phyloP scores from a whole-genome alignment of 2,888 invertebrate genomes.

The Synanthedon formicaeformis region DNA sequence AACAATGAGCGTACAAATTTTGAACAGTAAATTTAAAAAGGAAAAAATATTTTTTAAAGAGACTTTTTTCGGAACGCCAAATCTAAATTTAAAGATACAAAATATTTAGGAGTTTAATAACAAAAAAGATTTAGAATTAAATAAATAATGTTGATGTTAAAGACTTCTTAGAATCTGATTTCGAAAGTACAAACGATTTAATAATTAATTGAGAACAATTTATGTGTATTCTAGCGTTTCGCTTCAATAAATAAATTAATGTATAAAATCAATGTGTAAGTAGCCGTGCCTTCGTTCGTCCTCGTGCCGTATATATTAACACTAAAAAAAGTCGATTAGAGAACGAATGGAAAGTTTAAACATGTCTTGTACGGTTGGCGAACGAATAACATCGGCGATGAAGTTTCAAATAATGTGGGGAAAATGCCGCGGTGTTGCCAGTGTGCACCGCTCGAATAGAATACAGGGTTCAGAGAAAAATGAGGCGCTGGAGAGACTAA shows the following conservation, averaged over 20 bases:
- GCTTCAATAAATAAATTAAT: slow-evolving; percentile 41
- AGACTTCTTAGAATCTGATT: slow-evolving; percentile 70
- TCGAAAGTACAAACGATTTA: slow-evolving; percentile 64
- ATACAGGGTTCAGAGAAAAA: slow-evolving; percentile 50
- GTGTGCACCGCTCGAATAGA: slow-evolving; percentile 35
- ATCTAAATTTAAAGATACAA: slow-evolving; percentile 62
- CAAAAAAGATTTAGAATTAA: slow-evolving; percentile 30
- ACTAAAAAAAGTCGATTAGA: background rate
- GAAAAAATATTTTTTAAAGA: slow-evolving; percentile 68
- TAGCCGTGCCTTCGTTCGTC: slow-evolving; percentile 69
- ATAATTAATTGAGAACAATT: slow-evolving; percentile 55
- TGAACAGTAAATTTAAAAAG: slow-evolving; percentile 61
- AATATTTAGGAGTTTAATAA: slow-evolving; percentile 64
- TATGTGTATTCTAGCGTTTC: slow-evolving; percentile 63
- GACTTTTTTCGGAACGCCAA: slow-evolving; percentile 70
- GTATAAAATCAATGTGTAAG: slow-evolving; percentile 51
- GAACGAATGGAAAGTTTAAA: background rate
- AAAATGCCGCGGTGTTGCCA: slow-evolving; percentile 14
- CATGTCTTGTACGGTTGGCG: slow-evolving; percentile 9
- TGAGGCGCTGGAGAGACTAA: slow-evolving; percentile 37
- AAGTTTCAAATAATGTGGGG: slow-evolving; percentile 25
- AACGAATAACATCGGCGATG: slow-evolving; percentile 15
- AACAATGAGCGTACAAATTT: slow-evolving; percentile 67
- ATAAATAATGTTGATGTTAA: slow-evolving; percentile 55
- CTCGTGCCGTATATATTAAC: slow-evolving; percentile 26